phyloP scores from a whole-genome alignment of 2,797 vertebrate species.

The Eptatretus atami region DNA sequence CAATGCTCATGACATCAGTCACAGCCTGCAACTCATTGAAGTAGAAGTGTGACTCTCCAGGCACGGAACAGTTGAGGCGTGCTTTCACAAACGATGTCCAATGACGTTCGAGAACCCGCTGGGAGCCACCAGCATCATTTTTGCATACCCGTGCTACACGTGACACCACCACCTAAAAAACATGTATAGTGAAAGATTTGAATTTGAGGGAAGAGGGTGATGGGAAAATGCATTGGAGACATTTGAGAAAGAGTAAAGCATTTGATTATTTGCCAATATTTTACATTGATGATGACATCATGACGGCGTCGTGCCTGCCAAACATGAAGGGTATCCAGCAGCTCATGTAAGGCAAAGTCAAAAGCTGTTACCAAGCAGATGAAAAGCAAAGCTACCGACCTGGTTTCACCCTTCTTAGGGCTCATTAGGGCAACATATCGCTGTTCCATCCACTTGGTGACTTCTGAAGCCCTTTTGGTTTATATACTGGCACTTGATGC shows the following conservation, averaged over 20 bases:
- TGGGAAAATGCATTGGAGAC: background rate
- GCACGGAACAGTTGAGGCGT: constrained; percentile 84
- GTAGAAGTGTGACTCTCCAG: constrained; percentile 93
- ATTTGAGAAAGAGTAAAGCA: background rate
- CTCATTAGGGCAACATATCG: too few species aligned
- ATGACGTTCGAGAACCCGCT: constrained; percentile 86
- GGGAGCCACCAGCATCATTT: constrained; percentile 78
- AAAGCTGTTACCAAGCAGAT: too few species aligned
- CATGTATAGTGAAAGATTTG: background rate
- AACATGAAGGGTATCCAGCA: too few species aligned
- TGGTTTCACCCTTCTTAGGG: too few species aligned
- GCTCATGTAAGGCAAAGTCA: too few species aligned
- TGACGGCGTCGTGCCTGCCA: too few species aligned
- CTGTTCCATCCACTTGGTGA: too few species aligned
- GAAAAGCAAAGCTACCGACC: too few species aligned
- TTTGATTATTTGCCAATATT: background rate
- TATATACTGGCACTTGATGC: too few species aligned
- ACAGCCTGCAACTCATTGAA: constrained; percentile 95
- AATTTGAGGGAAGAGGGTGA: background rate
- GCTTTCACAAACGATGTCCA: constrained; percentile 97
- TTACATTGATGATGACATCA: background rate
- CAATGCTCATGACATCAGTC: constrained; percentile 61
- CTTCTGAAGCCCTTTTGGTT: too few species aligned
- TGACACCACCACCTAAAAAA: constrained; percentile 57
- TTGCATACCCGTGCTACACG: constrained; percentile 86